Percentiles rank a stretch among this genome's conserved stretches.
phyloP scores from a whole-genome alignment of 2,888 invertebrate species.

The Ernsta delagoae region DNA sequence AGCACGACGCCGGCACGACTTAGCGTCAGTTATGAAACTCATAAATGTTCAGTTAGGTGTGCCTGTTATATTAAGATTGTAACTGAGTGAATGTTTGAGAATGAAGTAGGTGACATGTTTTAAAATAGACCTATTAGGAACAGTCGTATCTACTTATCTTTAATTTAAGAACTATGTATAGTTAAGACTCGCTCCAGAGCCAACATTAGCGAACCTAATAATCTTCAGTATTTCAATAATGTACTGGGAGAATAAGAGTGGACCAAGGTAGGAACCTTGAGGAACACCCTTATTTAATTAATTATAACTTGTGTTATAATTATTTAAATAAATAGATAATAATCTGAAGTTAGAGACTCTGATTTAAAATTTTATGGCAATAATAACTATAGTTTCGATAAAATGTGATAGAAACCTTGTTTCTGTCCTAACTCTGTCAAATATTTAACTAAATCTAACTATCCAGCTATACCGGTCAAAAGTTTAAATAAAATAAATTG shows the following conservation, averaged over 20 bases:
- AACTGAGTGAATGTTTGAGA: neutral
- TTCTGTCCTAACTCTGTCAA: neutral
- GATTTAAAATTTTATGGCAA: too few relatives aligned
- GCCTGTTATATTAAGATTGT: neutral
- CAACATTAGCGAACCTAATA: neutral
- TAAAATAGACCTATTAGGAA: too few relatives aligned
- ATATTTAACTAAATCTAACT: neutral
- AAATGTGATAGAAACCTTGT: neutral
- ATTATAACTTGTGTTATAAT: too few relatives aligned
- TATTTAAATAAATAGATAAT: too few relatives aligned
- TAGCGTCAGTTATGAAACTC: neutral
- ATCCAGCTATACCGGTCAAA: neutral
- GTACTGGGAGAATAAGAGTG: neutral
- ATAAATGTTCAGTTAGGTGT: neutral
- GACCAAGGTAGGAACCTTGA: neutral
- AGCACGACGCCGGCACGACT: conserved; percentile 1
- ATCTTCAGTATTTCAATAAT: neutral
- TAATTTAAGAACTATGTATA: neutral
- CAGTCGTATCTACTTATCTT: too few relatives aligned
- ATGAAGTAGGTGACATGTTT: neutral
- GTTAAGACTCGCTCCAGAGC: neutral
- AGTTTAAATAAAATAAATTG: neutral
- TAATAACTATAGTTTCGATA: neutral
- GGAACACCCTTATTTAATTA: neutral
- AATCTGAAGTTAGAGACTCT: too few relatives aligned